phyloP scores from a whole-genome alignment of 35 echinoderm and acorn worm species.

The Ophiothrix spiculata region DNA sequence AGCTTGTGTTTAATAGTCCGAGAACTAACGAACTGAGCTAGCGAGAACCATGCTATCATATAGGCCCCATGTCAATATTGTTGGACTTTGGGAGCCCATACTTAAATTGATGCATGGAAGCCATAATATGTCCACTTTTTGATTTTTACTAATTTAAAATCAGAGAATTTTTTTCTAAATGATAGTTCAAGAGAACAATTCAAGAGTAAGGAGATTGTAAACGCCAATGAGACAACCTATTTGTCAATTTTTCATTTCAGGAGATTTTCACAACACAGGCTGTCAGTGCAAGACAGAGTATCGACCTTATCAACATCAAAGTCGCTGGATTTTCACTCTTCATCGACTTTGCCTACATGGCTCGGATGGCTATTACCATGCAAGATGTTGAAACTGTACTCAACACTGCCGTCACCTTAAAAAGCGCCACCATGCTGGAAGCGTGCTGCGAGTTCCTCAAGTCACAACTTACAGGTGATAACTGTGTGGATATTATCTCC shows the following conservation, averaged over 20 bases:
- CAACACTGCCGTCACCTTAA: conserved; percentile 40
- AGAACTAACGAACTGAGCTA: too few relatives aligned
- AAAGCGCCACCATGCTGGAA: conserved; percentile 58
- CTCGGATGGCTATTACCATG: conserved; percentile 56
- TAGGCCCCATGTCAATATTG: too few relatives aligned
- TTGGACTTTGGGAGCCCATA: too few relatives aligned
- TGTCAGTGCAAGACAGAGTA: conserved; percentile 21
- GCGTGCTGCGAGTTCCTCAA: conserved; percentile 75
- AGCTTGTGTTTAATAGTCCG: too few relatives aligned
- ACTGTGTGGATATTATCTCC: conserved; percentile 79
- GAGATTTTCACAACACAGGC: conserved; percentile 7
- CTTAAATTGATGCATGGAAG: too few relatives aligned
- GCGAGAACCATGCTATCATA: too few relatives aligned
- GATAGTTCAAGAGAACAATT: too few relatives aligned
- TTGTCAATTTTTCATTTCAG: background rate
- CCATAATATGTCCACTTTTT: too few relatives aligned
- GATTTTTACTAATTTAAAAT: too few relatives aligned
- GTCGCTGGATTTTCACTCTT: conserved; percentile 54
- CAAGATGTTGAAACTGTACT: conserved; percentile 59
- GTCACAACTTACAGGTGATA: conserved; percentile 70
- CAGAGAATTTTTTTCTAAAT: too few relatives aligned
- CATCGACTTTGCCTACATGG: conserved; percentile 78
- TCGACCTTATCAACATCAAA: conserved; percentile 44
- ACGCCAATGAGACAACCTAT: too few relatives aligned
- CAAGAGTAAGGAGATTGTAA: too few relatives aligned